phyloP scores from a whole-genome alignment of 2,797 vertebrate genomes.

The Arremon aurantiirostris region DNA sequence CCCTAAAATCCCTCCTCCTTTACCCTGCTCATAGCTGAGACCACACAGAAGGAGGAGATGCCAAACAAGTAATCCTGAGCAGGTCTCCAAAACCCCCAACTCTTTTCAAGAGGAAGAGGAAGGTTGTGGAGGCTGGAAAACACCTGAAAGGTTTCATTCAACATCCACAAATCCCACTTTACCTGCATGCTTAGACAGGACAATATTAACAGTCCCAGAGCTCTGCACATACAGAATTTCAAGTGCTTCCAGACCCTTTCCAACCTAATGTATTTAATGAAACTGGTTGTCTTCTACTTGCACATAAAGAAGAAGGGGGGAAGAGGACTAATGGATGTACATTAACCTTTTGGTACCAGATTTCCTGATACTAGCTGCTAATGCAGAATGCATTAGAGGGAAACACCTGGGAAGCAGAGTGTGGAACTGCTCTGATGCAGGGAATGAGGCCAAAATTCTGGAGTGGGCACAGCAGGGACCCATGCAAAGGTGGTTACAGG shows the following conservation, averaged over 20 bases:
- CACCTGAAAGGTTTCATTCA: not conserved
- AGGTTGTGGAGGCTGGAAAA: not conserved
- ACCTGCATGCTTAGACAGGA: not conserved
- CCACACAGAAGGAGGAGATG: not conserved
- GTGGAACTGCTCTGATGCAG: not conserved
- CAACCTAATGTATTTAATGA: conserved; percentile 8
- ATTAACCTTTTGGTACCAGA: conserved; percentile 68
- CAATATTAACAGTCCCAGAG: not conserved
- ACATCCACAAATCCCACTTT: not conserved
- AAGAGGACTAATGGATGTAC: conserved; percentile 50
- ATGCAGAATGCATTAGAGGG: conserved; percentile 50
- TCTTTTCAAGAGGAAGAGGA: not conserved
- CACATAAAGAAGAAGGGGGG: not conserved
- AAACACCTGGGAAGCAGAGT: not conserved
- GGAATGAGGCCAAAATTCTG: not conserved
- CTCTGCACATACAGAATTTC: not conserved
- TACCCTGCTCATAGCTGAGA: not conserved
- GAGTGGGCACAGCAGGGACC: not conserved
- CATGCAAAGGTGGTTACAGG: not conserved
- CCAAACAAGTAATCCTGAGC: not conserved
- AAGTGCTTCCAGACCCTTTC: conserved; percentile 12
- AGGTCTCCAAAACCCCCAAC: not conserved
- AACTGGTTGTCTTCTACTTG: conserved; percentile 41
- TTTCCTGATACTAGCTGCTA: conserved; percentile 41
- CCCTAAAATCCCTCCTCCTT: not conserved